Base-by-base conservation (phyloP, 2,113 vertebrate genomes). In the Smithornis capensis region DNA sequence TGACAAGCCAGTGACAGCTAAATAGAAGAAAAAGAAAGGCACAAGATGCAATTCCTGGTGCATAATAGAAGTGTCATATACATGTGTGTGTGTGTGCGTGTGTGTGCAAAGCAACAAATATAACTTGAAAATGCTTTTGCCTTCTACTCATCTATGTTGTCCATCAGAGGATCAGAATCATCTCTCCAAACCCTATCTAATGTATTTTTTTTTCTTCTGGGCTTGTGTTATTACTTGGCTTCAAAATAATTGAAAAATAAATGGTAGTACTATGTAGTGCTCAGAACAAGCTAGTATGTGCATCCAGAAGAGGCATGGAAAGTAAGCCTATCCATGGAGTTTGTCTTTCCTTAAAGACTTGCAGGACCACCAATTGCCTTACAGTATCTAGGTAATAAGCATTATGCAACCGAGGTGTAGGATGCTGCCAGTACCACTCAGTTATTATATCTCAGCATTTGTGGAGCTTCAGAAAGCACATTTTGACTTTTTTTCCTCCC, bases 381-480 rank as follows among this genome's bases (percentile, higher is more conserved):
- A 81, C 40, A 44, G 19, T 64, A 10, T 80, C 75, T 83, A 95
- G 71, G 84, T 93, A 95, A 96, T 95, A 97, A 97, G 97, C 95
- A 95, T 96, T 97, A 69, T 95, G 97, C 97, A 97, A 96, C 94
- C 67, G 65, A 95, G 96, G 95, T 40, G 78, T 82, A 94, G 81
- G 89, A 92, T 95, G 65, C 93, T 83, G 76, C 81, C 71, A 69
- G 8, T 64, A 78, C 42, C 38, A 44, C 70, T 57, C 82, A 81
- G 45, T 80, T 90, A 83, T 89, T 24, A 1, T 29, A 87, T 67
- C 50, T 77, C 7, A 3, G 67, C 71, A 59, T 60, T 70, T 80
- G 50, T 42, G 55, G 86, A 90, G 79, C 73, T 91, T 89, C 69
- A 89, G 50, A 79, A 87, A 86, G 75, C 70, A 77, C 33, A 31